A percentile compares a stretch with the other conserved stretches of the same genome.
Evolutionary conservation across 2,113 vertebrate genomes (phyloP).

Genomic region (Coregonus clupeaformis): DNA sequence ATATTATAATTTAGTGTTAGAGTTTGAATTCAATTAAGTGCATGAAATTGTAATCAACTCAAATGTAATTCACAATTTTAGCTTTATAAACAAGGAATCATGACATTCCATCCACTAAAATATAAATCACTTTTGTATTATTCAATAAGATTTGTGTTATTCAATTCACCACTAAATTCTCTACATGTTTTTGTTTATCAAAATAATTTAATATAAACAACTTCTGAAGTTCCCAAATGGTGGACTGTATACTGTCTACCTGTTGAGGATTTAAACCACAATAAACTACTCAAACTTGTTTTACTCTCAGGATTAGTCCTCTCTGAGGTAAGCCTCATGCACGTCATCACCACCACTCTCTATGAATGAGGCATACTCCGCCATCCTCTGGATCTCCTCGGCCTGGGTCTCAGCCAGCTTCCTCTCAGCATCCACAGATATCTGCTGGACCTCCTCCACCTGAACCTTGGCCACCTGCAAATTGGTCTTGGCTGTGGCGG

Average conservation of each 20-base stretch:
- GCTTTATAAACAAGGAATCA: no score
- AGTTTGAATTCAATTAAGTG: not conserved
- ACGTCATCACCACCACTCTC: conserved; percentile 57
- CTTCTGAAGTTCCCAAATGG: not conserved
- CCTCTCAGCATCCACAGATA: conserved; percentile 83
- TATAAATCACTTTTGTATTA: no score
- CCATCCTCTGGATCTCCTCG: conserved; percentile 73
- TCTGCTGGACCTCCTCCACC: conserved; percentile 80
- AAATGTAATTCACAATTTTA: conserved; percentile 8
- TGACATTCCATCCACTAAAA: no score
- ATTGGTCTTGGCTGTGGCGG: conserved; percentile 76
- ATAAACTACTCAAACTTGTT: not conserved
- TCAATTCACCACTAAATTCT: not conserved
- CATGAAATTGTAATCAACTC: not conserved
- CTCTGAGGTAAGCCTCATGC: conserved; percentile 76
- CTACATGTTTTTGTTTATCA: not conserved
- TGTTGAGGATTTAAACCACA: not conserved
- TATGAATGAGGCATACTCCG: conserved; percentile 47
- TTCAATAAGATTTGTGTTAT: not conserved
- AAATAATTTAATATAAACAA: not conserved
- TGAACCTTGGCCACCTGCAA: conserved; percentile 83
- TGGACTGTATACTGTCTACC: not conserved
- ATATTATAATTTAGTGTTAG: not conserved
- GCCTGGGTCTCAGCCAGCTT: conserved; percentile 85
- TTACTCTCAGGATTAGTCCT: conserved; percentile 49